Base-by-base conservation (phyloP, 2,888 invertebrate species). In the Mesopsocus fuscifrons region DNA sequence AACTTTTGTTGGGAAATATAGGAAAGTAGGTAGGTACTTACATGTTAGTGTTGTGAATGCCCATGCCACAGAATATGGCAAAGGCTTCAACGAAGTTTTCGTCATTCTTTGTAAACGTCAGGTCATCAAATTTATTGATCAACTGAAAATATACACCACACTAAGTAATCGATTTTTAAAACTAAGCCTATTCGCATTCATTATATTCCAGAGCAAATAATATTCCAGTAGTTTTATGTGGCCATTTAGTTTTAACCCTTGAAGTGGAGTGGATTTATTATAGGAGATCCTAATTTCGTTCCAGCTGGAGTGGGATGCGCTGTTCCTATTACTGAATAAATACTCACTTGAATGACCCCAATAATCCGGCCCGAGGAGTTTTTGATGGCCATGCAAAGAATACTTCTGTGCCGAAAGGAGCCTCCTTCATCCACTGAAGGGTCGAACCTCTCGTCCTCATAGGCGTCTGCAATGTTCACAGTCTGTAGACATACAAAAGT, bases 11-110 rank as follows among this genome's bases (percentile, higher is more conserved):
- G n/a, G n/a, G n/a, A n/a, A n/a, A n/a, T n/a, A n/a, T n/a, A n/a
- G n/a, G n/a, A n/a, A n/a, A n/a, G n/a, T n/a, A n/a, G n/a, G n/a
- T 26, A 34, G 41, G 41, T 41, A 59, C 62, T 63, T 57, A 67
- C 89, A 91, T 92, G 60, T 89, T 85, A 43, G 91, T 92, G 59
- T 94, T 94, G 64, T 92, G 87, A 48, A 94, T 91, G 43, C 94
- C 94, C 81, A 94, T 87, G 26, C 94, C 94, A 65, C 91, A 92
- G 66, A 94, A 94, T 54, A 94, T 92, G 48, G 92, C 89, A 63
- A 94, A 94, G 2, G 94, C 92, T 64, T 94, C 92, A 50, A 94
- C 87, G 57, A 94, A 85, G 63, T 92, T 91, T 64, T 92, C 91
- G 59, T 94, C 92, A 63, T 91, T 92, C 63, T 85, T 84, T 52